Conservation (phyloP, 2,113 vertebrate species). For the Seriola aureovittata region DNA sequence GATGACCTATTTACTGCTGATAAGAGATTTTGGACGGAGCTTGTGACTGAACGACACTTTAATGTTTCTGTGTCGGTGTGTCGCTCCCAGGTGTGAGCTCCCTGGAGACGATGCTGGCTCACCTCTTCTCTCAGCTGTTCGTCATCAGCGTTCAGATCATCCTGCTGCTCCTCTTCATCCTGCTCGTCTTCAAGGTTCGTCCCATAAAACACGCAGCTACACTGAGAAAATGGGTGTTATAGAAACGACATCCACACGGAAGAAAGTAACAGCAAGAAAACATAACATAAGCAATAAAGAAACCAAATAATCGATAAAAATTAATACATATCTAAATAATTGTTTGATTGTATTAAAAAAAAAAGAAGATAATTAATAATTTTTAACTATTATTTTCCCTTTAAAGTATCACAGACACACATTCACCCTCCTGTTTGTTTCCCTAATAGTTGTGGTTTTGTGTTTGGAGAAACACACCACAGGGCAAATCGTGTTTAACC, state of each 20-base stretch:
- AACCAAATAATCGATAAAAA: not conserved
- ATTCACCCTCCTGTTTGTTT: not conserved
- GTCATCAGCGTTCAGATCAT: conserved; percentile 87
- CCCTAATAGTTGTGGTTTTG: not conserved
- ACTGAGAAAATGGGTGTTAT: not conserved
- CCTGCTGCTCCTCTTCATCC: conserved; percentile 84
- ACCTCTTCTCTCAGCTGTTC: conserved; percentile 86
- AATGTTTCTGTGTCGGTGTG: not conserved
- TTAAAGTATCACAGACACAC: not conserved
- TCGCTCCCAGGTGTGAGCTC: conserved; percentile 82
- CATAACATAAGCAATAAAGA: not conserved
- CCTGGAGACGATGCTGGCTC: conserved; percentile 86
- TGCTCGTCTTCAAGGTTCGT: conserved; percentile 85
- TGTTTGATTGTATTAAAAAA: not conserved
- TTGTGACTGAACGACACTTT: not conserved
- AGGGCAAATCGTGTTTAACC: not conserved
- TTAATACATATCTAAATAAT: not conserved
- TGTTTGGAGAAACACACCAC: not conserved
- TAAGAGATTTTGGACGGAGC: not conserved
- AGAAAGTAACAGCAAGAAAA: not conserved
- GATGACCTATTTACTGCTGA: not conserved
- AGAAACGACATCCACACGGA: not conserved
- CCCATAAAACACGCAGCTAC: not conserved
- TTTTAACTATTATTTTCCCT: not conserved
- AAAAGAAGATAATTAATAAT: not conserved